These are phyloP conservation scores for Ceratothoa steindachneri DNA, from an alignment of 2,888 invertebrate species.

Conservation along the genomic window DNA sequence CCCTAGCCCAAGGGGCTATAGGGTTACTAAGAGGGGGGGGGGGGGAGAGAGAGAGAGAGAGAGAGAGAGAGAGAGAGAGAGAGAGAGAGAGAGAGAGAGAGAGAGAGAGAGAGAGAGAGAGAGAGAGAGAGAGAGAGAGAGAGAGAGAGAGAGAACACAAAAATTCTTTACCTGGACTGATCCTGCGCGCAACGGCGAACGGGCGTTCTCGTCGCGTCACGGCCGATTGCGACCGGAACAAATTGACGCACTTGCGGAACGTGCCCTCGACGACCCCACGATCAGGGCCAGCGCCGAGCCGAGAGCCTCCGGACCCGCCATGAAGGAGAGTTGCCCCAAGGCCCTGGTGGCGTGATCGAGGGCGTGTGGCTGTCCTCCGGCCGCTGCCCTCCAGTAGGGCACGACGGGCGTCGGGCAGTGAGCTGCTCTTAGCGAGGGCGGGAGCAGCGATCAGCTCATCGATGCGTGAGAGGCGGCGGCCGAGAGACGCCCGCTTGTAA, in stretches of 20 bases:
- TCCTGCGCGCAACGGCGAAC: not conserved
- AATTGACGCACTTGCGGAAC: not conserved
- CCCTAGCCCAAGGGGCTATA: too few species aligned
- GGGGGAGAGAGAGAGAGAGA: conserved; percentile 16
- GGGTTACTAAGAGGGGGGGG: conserved; percentile 1
- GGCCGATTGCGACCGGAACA: conserved; percentile 2
- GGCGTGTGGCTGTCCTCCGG: not conserved
- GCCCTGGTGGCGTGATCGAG: not conserved
- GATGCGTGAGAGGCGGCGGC: not conserved
- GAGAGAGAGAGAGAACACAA: not conserved
- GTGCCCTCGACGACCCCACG: not conserved
- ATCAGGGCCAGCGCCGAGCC: not conserved
- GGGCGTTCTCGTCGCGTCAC: not conserved
- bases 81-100: not conserved
- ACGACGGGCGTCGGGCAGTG: not conserved
- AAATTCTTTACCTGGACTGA: conserved; percentile 3
- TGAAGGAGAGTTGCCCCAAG: not conserved
- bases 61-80: not conserved
- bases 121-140: conserved; percentile 20
- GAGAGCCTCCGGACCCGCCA: not conserved
- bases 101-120: not conserved
- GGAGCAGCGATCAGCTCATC: not conserved
- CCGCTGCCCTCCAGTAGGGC: not conserved
- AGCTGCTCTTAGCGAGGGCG: not conserved
- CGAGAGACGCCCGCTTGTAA: not conserved